These are phyloP conservation scores for Trissolcus japonicus DNA, from an alignment of 2,888 invertebrate species.

Conservation along the genomic window DNA sequence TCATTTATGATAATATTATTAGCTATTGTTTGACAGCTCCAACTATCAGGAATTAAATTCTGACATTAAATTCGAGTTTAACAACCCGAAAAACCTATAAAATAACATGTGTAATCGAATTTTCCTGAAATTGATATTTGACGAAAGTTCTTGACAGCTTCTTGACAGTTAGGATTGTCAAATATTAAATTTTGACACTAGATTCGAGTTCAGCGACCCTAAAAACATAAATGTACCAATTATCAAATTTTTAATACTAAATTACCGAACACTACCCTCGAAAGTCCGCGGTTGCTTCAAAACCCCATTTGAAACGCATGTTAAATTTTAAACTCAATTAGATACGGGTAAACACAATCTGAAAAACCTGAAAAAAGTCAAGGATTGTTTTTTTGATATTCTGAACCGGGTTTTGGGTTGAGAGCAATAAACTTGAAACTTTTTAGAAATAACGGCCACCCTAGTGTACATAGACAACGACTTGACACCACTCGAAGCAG, in stretches of 20 bases:
- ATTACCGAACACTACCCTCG: neutral
- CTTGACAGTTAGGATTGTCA: neutral
- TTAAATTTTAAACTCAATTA: no score
- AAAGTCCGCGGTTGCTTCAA: slow-evolving; percentile 2
- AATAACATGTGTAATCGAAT: neutral
- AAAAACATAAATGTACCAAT: neutral
- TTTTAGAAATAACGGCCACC: slow-evolving; percentile 5
- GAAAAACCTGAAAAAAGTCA: no score
- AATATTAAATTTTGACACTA: neutral
- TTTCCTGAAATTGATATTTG: neutral
- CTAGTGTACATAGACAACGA: neutral
- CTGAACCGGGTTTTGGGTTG: neutral
- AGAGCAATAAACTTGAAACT: neutral
- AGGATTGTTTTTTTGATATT: neutral
- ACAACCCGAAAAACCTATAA: neutral
- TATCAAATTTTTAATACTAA: no score
- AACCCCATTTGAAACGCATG: neutral
- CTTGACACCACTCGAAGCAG: no score
- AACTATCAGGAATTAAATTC: neutral
- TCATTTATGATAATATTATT: no score
- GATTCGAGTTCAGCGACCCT: neutral
- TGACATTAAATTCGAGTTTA: neutral
- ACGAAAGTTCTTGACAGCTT: neutral
- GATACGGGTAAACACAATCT: no score
- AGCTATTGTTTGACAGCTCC: neutral